These are phyloP conservation scores for Sternarchorhynchus goeldii DNA, from an alignment of 2,797 vertebrate genomes.

Conservation along the genomic window DNA sequence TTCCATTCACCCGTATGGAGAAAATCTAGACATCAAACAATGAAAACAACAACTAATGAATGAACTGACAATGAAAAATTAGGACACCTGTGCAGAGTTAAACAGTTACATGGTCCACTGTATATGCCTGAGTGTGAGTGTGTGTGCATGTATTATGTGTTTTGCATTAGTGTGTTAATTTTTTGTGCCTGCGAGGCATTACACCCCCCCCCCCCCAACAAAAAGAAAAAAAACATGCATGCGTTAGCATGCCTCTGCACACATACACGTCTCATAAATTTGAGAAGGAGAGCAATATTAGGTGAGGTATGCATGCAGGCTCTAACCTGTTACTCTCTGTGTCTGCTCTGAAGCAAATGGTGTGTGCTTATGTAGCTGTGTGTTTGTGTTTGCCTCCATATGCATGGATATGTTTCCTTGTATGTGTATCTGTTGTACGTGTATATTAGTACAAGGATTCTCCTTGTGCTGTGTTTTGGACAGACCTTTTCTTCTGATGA, in stretches of 20 bases:
- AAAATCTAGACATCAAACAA: no score
- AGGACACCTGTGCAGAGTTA: no score
- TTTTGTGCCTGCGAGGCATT: constrained; percentile 5
- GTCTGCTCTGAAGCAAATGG: not conserved
- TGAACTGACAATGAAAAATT: no score
- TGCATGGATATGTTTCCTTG: not conserved
- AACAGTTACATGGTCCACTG: no score
- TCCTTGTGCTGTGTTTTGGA: not conserved
- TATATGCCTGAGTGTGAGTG: not conserved
- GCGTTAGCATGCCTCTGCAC: no score
- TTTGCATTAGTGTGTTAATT: not conserved
- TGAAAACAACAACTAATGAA: no score
- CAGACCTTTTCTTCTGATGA: not conserved
- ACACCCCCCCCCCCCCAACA: not conserved
- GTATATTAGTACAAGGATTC: not conserved
- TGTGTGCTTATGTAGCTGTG: no score
- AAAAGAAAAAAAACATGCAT: no score
- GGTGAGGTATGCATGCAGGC: constrained; percentile 8
- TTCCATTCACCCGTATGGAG: no score
- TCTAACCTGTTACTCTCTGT: not conserved
- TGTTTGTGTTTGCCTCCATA: not conserved
- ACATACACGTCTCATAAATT: not conserved
- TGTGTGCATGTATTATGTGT: not conserved
- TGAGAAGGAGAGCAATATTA: not conserved
- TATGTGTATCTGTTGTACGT: not conserved